These are phyloP conservation scores for Babyrousa celebensis DNA, from an alignment of 2,797 vertebrate genomes.

Conservation along the genomic window DNA sequence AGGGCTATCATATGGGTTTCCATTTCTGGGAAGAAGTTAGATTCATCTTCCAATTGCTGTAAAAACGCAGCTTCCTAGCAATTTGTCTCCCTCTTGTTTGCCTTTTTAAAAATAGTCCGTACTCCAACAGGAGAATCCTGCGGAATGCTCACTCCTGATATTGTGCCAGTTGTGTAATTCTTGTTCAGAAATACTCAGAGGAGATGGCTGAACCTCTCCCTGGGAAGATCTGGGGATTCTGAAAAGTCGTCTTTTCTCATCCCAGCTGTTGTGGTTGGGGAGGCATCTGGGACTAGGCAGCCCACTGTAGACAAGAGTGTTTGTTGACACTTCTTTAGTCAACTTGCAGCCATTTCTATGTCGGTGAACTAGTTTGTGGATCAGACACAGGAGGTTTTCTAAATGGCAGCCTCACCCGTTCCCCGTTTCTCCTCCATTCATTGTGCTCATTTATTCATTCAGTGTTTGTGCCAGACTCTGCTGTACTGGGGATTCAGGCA, in stretches of 20 bases:
- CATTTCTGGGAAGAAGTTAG: conserved; percentile 86
- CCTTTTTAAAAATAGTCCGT: conserved; percentile 78
- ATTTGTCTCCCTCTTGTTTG: conserved; percentile 75
- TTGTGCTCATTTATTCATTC: neutral
- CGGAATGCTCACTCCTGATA: conserved; percentile 69
- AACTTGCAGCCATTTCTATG: neutral
- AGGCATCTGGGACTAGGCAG: neutral
- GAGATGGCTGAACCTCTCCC: conserved; percentile 36
- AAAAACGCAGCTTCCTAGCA: conserved; percentile 82
- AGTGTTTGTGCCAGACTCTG: neutral
- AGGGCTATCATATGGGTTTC: conserved; percentile 82
- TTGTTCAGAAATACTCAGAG: conserved; percentile 72
- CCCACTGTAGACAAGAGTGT: conserved; percentile 35
- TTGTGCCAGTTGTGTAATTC: conserved; percentile 71
- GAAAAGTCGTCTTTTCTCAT: conserved; percentile 45
- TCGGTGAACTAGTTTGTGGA: neutral
- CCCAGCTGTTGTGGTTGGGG: conserved; percentile 58
- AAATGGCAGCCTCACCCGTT: neutral
- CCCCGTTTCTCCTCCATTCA: neutral
- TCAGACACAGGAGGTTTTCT: neutral
- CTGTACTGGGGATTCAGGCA: neutral
- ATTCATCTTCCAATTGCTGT: conserved; percentile 80
- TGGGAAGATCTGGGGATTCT: conserved; percentile 68
- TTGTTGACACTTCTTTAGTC: neutral
- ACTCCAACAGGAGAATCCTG: conserved; percentile 73